These are phyloP conservation scores for Cartodere bifasciata DNA, from an alignment of 2,888 invertebrate genomes.

Conservation along the genomic window DNA sequence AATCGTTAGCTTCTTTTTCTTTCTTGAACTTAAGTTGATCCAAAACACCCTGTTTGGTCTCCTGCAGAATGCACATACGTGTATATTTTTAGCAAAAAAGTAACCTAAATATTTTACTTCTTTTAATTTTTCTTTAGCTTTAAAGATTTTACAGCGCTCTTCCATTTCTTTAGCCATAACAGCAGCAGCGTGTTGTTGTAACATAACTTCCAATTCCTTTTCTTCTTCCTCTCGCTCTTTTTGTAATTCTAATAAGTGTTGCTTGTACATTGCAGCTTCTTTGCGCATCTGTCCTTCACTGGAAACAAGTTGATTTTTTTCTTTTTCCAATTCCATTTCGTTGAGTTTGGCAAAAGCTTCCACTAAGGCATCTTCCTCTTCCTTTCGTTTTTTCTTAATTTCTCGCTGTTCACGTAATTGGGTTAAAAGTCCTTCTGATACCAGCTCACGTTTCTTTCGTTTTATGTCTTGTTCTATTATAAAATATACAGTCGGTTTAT, in stretches of 20 bases:
- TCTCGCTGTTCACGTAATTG: no score
- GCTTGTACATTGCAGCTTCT: slow-evolving; percentile 27
- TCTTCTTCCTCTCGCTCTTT: slow-evolving; percentile 27
- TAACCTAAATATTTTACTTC: slow-evolving; percentile 20
- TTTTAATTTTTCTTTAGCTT: slow-evolving; percentile 25
- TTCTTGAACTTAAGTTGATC: no score
- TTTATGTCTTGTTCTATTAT: no score
- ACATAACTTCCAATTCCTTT: slow-evolving; percentile 21
- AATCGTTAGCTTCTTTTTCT: slow-evolving; percentile 24
- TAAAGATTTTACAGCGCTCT: slow-evolving; percentile 25
- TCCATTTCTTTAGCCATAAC: slow-evolving; percentile 27
- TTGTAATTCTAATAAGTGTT: slow-evolving; percentile 26
- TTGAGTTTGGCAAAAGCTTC: slow-evolving; percentile 25
- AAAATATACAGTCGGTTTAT: no score
- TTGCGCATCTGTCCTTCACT: slow-evolving; percentile 8
- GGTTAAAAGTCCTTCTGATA: no score
- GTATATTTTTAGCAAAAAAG: not conserved
- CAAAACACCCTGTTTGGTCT: slow-evolving; percentile 2
- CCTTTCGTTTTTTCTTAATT: no score
- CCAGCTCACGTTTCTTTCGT: no score
- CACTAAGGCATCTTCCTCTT: slow-evolving; percentile 28
- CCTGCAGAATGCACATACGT: not conserved
- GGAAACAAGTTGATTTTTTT: slow-evolving; percentile 12
- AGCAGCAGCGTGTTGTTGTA: slow-evolving; percentile 22
- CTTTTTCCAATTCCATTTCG: slow-evolving; percentile 25